Evolutionary conservation across 2,797 vertebrate species (phyloP).

Genomic region (Phrynocephalus forsythii): DNA sequence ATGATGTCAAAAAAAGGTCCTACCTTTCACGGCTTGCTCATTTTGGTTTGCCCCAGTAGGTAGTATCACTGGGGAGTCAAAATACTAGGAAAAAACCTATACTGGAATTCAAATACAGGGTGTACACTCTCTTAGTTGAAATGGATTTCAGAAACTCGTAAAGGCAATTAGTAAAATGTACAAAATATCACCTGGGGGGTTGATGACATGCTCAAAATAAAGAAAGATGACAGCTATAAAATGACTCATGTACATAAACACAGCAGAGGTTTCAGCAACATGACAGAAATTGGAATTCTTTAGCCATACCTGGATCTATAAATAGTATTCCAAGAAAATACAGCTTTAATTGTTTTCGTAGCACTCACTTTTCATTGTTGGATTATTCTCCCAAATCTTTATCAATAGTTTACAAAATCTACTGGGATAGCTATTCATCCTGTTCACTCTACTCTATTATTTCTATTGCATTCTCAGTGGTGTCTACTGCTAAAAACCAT

Average conservation of each 20-base stretch:
- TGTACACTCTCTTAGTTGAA: neutral
- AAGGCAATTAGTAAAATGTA: neutral
- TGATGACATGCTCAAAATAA: too few relatives aligned
- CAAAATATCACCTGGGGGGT: neutral
- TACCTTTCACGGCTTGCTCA: neutral
- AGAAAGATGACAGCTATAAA: too few relatives aligned
- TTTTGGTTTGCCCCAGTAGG: neutral
- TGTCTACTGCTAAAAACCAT: slow-evolving; percentile 2
- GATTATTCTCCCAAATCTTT: slow-evolving; percentile 21
- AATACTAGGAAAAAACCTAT: too few relatives aligned
- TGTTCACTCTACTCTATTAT: neutral
- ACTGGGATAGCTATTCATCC: neutral
- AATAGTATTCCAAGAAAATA: neutral
- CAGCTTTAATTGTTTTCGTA: neutral
- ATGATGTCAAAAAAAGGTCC: neutral
- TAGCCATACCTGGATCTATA: neutral
- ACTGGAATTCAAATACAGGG: neutral
- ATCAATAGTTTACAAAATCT: neutral
- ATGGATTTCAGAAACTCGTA: neutral
- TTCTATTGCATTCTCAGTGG: slow-evolving; percentile 1
- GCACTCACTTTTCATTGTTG: neutral
- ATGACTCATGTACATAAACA: too few relatives aligned
- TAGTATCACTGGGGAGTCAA: neutral
- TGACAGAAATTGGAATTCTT: neutral
- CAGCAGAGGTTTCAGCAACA: too few relatives aligned